Percentiles rank a stretch among this genome's conserved stretches.
These are phyloP conservation scores for Bembecia ichneumoniformis DNA, from an alignment of 2,888 invertebrate genomes.

Conservation along the genomic window DNA sequence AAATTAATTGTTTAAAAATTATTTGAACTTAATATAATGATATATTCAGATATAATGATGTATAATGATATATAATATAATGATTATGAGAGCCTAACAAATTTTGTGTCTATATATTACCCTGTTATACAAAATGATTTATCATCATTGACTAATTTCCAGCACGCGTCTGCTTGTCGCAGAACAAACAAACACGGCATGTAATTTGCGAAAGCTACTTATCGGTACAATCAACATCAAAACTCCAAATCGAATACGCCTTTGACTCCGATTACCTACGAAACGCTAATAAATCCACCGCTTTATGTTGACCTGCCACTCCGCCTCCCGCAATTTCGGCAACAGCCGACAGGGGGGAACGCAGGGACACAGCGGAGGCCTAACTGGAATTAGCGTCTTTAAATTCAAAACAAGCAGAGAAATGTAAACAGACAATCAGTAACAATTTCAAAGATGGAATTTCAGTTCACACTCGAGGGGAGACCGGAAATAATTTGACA, in stretches of 20 bases:
- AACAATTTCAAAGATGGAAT: slow-evolving; percentile 62
- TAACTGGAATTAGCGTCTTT: slow-evolving; percentile 40
- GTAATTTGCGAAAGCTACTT: slow-evolving; percentile 48
- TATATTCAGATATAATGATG: too few species aligned
- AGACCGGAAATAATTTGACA: slow-evolving; percentile 41
- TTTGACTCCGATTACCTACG: slow-evolving; percentile 57
- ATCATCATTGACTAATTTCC: not conserved
- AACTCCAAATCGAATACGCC: slow-evolving; percentile 37
- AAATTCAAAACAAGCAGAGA: slow-evolving; percentile 59
- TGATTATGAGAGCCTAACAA: too few species aligned
- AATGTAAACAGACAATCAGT: slow-evolving; percentile 69
- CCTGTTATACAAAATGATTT: too few species aligned
- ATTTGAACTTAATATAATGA: too few species aligned
- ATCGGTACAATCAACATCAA: slow-evolving; percentile 42
- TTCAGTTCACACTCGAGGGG: slow-evolving; percentile 32
- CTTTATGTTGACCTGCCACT: slow-evolving; percentile 31
- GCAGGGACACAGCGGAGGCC: slow-evolving; percentile 24
- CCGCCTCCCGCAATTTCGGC: slow-evolving; percentile 11
- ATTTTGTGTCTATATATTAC: too few species aligned
- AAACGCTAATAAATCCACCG: slow-evolving; percentile 44
- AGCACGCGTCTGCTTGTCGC: slow-evolving; percentile 14
- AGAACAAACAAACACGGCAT: slow-evolving; percentile 34
- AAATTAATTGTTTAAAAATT: too few species aligned
- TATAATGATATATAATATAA: too few species aligned
- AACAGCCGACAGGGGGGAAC: slow-evolving; percentile 14